Percentiles rank a stretch among this genome's conserved stretches.
Conservation (phyloP, 2,888 invertebrate species). For the Atherix ibis region DNA sequence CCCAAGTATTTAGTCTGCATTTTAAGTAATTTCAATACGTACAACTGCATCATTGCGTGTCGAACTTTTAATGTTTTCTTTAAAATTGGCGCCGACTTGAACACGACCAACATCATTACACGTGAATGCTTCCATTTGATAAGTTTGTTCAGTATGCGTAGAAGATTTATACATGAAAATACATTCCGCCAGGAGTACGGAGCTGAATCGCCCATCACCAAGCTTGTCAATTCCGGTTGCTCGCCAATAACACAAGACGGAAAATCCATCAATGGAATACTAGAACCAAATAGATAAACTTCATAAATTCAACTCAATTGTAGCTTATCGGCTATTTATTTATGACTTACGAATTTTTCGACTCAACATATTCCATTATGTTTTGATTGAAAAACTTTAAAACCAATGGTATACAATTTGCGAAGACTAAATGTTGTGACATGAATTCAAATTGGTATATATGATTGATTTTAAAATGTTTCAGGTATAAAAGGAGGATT, state of each 20-base stretch:
- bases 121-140: conserved; percentile 99
- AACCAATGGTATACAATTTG: conserved; percentile 95
- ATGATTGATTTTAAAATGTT: conserved; percentile 95
- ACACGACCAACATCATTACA: conserved; percentile 98
- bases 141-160: conserved; percentile 92
- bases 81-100: conserved; percentile 96
- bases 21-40: conserved; percentile 91
- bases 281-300: conserved; percentile 20
- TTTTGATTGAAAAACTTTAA: conserved; percentile 99
- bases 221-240: conserved; percentile 79
- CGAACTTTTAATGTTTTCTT: conserved; percentile 91
- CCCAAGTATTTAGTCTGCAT: conserved; percentile 99
- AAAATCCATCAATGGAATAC: conserved; percentile 86
- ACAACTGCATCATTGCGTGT: conserved; percentile 94
- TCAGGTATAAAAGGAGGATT: conserved; percentile 76
- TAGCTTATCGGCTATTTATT: conserved; percentile 1
- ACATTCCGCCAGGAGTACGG: conserved; percentile 96
- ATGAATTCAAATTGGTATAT: conserved; percentile 98
- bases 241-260: conserved; percentile 92
- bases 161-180: conserved; percentile 91
- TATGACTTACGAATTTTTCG: conserved; percentile 63
- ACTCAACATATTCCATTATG: conserved; percentile 84
- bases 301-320: conserved; percentile 4
- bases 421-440: conserved; percentile 96
- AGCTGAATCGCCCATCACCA: conserved; percentile 70